These are phyloP conservation scores for Ephydatia muelleri DNA, from an alignment of 37 sponge, comb jelly and placozoan genomes.

Conservation along the genomic window DNA sequence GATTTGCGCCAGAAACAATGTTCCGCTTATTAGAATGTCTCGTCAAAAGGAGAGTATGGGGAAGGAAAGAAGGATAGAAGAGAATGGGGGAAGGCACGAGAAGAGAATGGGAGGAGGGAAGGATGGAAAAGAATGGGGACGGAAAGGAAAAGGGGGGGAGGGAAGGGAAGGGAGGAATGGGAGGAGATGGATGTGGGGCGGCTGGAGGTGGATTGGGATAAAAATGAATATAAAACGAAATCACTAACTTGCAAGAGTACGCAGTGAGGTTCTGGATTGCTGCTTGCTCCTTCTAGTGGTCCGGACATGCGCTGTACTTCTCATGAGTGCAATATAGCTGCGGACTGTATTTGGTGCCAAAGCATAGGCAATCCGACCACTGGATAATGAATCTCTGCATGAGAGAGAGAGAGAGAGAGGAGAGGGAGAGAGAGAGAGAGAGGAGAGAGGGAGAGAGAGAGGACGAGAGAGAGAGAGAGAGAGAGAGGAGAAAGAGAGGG, in stretches of 20 bases:
- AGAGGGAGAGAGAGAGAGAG: background rate
- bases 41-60: too few relatives aligned
- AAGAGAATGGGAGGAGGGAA: background rate
- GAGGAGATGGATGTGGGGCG: background rate
- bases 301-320: conserved; percentile 66
- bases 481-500: conserved; percentile 2
- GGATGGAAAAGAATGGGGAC: background rate
- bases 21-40: too few relatives aligned
- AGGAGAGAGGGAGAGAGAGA: background rate
- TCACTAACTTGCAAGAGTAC: conserved; percentile 80
- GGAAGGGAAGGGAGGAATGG: background rate
- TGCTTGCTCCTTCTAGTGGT: conserved; percentile 91
- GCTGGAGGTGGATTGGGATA: background rate
- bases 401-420: too few relatives aligned
- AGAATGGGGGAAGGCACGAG: background rate
- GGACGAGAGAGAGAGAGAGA: too few relatives aligned
- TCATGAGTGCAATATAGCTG: conserved; percentile 78
- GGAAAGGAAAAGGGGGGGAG: background rate
- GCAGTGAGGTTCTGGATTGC: conserved; percentile 97
- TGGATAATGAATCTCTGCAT: too few relatives aligned
- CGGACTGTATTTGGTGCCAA: conserved; percentile 89
- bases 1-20: too few relatives aligned
- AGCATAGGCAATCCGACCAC: conserved; percentile 79
- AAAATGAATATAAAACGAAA: too few relatives aligned
- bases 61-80: too few relatives aligned